Evolutionary conservation across 1,140 invertebrate genomes (phyloP).

Genomic region (Triops cancriformis): DNA sequence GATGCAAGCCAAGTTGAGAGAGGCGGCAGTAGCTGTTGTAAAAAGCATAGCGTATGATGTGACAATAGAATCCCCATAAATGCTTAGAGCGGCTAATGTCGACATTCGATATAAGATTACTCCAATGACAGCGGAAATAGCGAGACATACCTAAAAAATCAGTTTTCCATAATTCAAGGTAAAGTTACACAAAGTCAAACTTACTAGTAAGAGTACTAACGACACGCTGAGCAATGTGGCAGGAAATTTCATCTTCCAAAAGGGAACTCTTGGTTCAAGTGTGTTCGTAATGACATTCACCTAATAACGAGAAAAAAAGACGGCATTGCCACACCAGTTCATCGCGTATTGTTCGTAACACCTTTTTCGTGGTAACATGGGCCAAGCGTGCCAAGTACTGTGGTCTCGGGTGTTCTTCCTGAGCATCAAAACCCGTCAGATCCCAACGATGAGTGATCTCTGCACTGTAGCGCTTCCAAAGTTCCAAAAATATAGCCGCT

Average conservation of each 20-base stretch:
- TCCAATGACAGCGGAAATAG: slow-evolving; percentile 75
- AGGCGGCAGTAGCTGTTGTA: slow-evolving; percentile 72
- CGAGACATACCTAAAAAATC: slow-evolving; percentile 55
- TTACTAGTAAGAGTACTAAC: slow-evolving; percentile 65
- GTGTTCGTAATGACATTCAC: slow-evolving; percentile 66
- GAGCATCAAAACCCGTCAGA: slow-evolving; percentile 72
- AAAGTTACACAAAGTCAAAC: slow-evolving; percentile 30
- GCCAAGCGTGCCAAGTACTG: slow-evolving; percentile 65
- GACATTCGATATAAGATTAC: slow-evolving; percentile 90
- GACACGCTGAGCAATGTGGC: slow-evolving; percentile 75
- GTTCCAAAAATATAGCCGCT: slow-evolving; percentile 78
- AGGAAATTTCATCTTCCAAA: slow-evolving; percentile 76
- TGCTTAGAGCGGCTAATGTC: slow-evolving; percentile 59
- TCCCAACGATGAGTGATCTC: slow-evolving; percentile 88
- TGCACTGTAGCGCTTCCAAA: slow-evolving; percentile 89
- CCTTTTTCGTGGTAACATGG: slow-evolving; percentile 52
- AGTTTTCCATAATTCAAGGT: background rate
- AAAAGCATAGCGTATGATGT: slow-evolving; percentile 67
- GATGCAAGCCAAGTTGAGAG: slow-evolving; percentile 77
- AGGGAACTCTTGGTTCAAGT: slow-evolving; percentile 72
- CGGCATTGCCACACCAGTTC: background rate
- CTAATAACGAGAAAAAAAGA: slow-evolving; percentile 11
- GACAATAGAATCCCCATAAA: slow-evolving; percentile 51
- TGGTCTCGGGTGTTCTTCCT: slow-evolving; percentile 79
- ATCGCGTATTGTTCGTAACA: background rate